phyloP scores from a whole-genome alignment of 1,140 invertebrate genomes.

The Drosophila varians region DNA sequence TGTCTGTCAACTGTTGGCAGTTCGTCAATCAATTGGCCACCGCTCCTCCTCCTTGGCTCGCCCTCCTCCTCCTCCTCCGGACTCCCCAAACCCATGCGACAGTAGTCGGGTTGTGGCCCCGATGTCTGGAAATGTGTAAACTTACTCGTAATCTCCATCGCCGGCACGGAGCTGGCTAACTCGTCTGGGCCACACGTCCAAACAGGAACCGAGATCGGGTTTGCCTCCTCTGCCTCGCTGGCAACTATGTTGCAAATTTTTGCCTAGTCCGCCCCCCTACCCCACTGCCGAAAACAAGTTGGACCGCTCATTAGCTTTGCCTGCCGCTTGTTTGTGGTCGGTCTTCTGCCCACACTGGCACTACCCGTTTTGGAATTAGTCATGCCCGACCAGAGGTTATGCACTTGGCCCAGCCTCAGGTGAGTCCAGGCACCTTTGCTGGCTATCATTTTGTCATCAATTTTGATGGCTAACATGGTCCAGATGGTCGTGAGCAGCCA shows the following conservation, averaged over 20 bases:
- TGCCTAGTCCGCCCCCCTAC: slow-evolving; percentile 9
- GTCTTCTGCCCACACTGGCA: slow-evolving; percentile 31
- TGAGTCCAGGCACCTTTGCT: not conserved
- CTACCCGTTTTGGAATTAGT: slow-evolving; percentile 28
- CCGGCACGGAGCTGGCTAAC: slow-evolving; percentile 17
- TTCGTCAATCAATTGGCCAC: slow-evolving; percentile 34
- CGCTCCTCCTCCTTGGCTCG: not conserved
- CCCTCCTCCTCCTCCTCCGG: not conserved
- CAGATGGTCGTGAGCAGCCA: not conserved
- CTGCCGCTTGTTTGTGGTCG: not conserved
- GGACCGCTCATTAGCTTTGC: slow-evolving; percentile 39
- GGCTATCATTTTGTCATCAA: slow-evolving; percentile 40
- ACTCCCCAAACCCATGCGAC: not conserved
- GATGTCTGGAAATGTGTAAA: slow-evolving; percentile 39
- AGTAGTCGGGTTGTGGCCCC: slow-evolving; percentile 39
- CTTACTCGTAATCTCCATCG: slow-evolving; percentile 39
- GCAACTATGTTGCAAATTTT: slow-evolving; percentile 29
- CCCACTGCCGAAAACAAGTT: slow-evolving; percentile 20
- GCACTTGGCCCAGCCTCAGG: slow-evolving; percentile 10
- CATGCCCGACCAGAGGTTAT: slow-evolving; percentile 29
- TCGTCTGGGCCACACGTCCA: slow-evolving; percentile 10
- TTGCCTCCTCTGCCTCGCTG: slow-evolving; percentile 12
- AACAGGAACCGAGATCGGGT: slow-evolving; percentile 44
- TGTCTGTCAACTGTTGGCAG: slow-evolving; percentile 23
- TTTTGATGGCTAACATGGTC: slow-evolving; percentile 30